Conservation (phyloP, 2,113 vertebrate species). For the Protobothrops flavoviridis region DNA sequence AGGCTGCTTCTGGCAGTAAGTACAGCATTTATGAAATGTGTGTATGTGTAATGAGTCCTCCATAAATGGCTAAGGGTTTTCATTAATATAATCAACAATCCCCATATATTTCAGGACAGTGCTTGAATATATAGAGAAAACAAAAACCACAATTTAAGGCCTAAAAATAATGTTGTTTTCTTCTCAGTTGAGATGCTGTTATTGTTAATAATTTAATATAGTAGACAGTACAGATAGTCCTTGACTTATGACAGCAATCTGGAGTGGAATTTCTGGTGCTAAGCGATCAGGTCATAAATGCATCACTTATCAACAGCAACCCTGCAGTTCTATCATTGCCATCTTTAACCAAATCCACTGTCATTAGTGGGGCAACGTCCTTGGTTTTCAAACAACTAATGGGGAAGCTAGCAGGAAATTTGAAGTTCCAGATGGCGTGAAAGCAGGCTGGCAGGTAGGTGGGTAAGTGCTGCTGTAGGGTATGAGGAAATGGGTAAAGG, state of each 20-base stretch:
- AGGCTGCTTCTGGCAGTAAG: constrained; percentile 46
- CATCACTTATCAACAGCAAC: not conserved
- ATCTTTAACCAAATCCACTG: not conserved
- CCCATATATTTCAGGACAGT: not conserved
- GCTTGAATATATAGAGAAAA: not conserved
- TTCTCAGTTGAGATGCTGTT: not conserved
- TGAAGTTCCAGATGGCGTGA: not conserved
- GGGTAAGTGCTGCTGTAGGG: not conserved
- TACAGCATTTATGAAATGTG: constrained; percentile 31
- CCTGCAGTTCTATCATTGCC: not conserved
- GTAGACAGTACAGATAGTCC: not conserved
- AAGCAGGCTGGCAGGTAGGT: not conserved
- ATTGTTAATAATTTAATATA: not conserved
- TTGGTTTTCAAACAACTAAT: not conserved
- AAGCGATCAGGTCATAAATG: not conserved
- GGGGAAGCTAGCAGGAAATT: not conserved
- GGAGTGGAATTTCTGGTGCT: not conserved
- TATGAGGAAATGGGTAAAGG: not conserved
- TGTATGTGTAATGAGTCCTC: constrained; percentile 33
- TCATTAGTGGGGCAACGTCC: not conserved
- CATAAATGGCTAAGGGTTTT: not conserved
- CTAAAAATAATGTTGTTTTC: not conserved
- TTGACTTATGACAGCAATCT: not conserved
- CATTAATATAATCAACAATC: not conserved
- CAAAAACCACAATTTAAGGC: not conserved